Base-by-base conservation (phyloP, 1,140 invertebrate genomes). In the Plutomurus gul region DNA sequence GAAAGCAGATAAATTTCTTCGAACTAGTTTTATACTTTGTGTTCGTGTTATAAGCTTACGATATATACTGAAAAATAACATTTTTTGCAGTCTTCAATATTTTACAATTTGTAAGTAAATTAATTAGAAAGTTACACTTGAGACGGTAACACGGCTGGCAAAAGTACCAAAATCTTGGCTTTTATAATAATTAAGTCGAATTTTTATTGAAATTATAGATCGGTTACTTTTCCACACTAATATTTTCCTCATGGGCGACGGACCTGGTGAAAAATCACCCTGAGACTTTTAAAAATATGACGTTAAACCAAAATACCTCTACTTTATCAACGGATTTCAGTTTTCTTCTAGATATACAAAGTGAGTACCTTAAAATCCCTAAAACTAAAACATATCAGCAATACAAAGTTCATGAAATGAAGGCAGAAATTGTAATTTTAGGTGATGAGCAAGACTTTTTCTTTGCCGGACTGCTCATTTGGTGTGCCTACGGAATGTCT, bases 401-500 rank as follows among this genome's bases (percentile, higher is more conserved):
- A 13, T 1, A 4, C n/a, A 72, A 71, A n/a, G 7, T 47, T 74
- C 60, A 6, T 65, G 75, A 71, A 70, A 39, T 46, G 47, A 33
- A 76, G 22, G 37, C 47, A 18, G 36, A 47, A 1, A 37, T 49
- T 22, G 20, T 13, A 36, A 13, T 43, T 71, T 36, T 36, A 82
- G 76, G 33, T 16, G 36, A 75, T 56, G 74, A 83, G 49, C 82
- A 81, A 76, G 72, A 78, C 18, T 76, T 78, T 51, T 74, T 73
- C 72, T 22, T 81, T 18, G 71, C 77, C 4, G 76, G 77, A 11
- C 8, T 74, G 8, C 20, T 81, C 27, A 47, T 78, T n/a, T 73
- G 80, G 56, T 75, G 77, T 13, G 18, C 75, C 16, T 71, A 30
- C n/a, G 77, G 77, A 22, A 73, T 81, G 43, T 20, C 56, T 11